Evolutionary conservation across 2,113 vertebrate species (phyloP), one percentile per base, ranked within the genome.

Genomic region (Cyrtonyx montezumae): DNA sequence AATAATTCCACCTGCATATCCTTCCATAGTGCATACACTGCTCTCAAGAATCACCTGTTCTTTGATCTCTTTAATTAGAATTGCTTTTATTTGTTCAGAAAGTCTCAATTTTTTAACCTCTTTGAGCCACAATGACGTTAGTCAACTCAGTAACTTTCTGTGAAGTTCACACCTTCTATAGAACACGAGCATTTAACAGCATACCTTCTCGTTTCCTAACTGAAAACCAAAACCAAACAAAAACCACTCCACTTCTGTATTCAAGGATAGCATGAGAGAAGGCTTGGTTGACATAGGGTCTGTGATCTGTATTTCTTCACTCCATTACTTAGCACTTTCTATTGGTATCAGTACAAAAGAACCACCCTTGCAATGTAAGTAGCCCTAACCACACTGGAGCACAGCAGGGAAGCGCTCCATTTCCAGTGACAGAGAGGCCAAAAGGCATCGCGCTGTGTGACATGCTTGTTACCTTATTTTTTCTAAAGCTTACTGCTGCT

Each of bases 21-120:
- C 5, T n/a, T 87, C 22, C 77, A 32, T 26, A 61, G 16, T 46
- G 11, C 8, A 23, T 49, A 79, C 65, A 80, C 3, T 25, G 26
- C 30, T 48, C 36, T 11, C 37, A 36, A 66, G 8, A 92, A 61
- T 48, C 53, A 48, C 34, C 62, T 77, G 32, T 25, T 90, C 20
- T 94, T 65, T 81, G 40, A 88, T 71, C 65, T 71, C 48, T 37
- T 51, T 81, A 90, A 91, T 93, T 86, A 81, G 78, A 87, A 73
- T 66, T 79, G 28, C 21, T 71, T 77, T 36, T 71, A 91, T 68
- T 58, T 91, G 56, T 48, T 78, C n/a, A 67, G 20, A 79, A 63
- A 17, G 13, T 9, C 6, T 62, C 23, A 37, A 9, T 61, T 34
- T 34, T 28, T 62, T 11, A 8, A 63, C 10, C 15, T 43, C 55